These are phyloP conservation scores for Isichthys henryi DNA, from an alignment of 2,113 vertebrate species.

Conservation along the genomic window DNA sequence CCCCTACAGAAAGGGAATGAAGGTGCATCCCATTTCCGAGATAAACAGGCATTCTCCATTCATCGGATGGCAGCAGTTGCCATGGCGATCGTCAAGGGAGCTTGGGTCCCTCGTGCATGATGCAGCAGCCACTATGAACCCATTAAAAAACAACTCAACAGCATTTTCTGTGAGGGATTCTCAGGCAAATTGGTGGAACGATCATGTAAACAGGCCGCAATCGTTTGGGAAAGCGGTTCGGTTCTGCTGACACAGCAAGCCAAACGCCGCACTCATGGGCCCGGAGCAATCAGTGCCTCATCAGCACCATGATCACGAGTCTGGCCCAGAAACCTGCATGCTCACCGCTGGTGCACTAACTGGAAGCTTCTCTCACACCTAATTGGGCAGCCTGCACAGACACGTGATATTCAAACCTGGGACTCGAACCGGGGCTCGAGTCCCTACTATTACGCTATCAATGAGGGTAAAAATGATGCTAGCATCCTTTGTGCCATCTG, in stretches of 20 bases:
- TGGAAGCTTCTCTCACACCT: neutral
- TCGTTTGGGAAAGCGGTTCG: neutral
- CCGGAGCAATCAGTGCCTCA: conserved; percentile 23
- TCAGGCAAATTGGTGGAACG: neutral
- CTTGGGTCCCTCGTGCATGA: neutral
- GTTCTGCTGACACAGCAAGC: neutral
- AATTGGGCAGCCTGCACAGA: neutral
- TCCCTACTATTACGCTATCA: neutral
- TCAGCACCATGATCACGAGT: neutral
- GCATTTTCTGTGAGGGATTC: neutral
- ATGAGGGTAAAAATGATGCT: neutral
- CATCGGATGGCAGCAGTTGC: neutral
- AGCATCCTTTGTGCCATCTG: neutral
- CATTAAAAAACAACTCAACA: neutral
- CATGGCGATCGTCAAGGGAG: neutral
- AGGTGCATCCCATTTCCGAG: neutral
- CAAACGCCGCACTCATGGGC: conserved; percentile 8
- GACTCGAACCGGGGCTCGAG: neutral
- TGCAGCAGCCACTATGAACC: neutral
- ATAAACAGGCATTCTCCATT: neutral
- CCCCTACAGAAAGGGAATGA: neutral
- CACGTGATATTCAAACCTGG: neutral
- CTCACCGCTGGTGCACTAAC: neutral
- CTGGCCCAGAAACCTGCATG: neutral
- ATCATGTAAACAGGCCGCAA: neutral